Base-by-base conservation (phyloP, 1,140 invertebrate species). In the Zophobas morio region DNA sequence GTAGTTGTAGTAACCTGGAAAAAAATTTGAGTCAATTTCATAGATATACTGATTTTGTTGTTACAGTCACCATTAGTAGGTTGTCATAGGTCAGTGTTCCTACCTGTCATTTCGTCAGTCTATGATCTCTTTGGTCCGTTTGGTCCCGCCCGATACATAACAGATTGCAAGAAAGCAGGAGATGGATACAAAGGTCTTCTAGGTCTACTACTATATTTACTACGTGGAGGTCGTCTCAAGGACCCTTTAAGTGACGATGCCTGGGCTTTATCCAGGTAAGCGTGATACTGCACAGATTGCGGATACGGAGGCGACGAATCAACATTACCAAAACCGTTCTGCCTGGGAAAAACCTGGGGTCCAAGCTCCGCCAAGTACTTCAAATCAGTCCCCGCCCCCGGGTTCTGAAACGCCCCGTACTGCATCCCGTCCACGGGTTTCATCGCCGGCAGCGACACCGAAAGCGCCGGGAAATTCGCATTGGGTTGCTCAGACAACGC, bases 41-140 rank as follows among this genome's bases (percentile, higher is more conserved):
- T 8, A n/a, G 20, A 33, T n/a, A 4, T 34, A 46, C 20, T 40
- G 33, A 33, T n/a, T 20, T 20, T 20, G 20, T 20, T 20, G 20
- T 20, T 20, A 20, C 20, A 20, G 20, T 20, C 20, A 20, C 20
- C 20, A 20, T 20, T 20, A n/a, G 2, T 51, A 6, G 49, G 20
- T 36, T 70, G 57, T 20, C 20, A 20, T 0, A 20, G 20, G 20
- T 20, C 20, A 20, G 20, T 20, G 20, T 20, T 20, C 20, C 20
- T 20, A 20, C 20, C 20, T 20, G 71, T 73, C 71, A 72, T 35
- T 72, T 66, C 49, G 71, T 73, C 71, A 73, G 71, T 73, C 71
- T 73, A 73, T 54, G 81, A 79, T 80, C 82, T 80, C 72, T 82
- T 81, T 47, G 79, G 81, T 79, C 81, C 82, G 63, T 82, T 57